These are phyloP conservation scores for Myrmophylax atrothorax DNA, from an alignment of 2,113 vertebrate genomes.

Conservation along the genomic window DNA sequence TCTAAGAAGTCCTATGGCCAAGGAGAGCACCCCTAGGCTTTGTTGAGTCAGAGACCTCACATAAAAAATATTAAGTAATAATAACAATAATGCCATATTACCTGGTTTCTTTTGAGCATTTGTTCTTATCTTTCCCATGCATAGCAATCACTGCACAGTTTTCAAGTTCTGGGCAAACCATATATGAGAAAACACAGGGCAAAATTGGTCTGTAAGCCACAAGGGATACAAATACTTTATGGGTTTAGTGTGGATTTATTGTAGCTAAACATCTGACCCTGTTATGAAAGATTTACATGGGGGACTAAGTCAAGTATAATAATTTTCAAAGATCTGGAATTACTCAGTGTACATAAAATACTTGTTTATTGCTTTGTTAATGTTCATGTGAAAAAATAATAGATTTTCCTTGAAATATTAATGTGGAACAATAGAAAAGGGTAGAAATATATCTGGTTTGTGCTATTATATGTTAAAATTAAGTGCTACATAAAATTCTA, in stretches of 20 bases:
- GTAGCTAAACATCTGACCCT: neutral
- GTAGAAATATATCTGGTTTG: neutral
- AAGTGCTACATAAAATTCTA: neutral
- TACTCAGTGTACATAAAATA: neutral
- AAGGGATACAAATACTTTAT: neutral
- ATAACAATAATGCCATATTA: neutral
- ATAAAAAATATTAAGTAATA: neutral
- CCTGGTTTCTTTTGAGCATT: neutral
- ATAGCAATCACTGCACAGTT: neutral
- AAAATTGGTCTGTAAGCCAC: neutral
- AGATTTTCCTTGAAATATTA: constrained; percentile 28
- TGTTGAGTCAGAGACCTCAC: neutral
- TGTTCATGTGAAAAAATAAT: constrained; percentile 23
- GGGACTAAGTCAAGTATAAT: constrained; percentile 8
- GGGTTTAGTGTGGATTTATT: neutral
- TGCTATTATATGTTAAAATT: neutral
- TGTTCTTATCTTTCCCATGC: neutral
- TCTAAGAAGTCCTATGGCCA: neutral
- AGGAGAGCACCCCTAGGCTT: neutral
- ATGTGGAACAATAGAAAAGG: neutral
- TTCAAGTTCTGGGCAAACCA: neutral
- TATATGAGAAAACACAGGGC: neutral
- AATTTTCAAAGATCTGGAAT: neutral
- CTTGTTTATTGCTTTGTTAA: constrained; percentile 25
- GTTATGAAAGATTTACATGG: constrained; percentile 21